Percentiles rank a stretch among this genome's conserved stretches.
phyloP scores from a whole-genome alignment of 2,888 invertebrate genomes.

The Leptogaster cylindrica region DNA sequence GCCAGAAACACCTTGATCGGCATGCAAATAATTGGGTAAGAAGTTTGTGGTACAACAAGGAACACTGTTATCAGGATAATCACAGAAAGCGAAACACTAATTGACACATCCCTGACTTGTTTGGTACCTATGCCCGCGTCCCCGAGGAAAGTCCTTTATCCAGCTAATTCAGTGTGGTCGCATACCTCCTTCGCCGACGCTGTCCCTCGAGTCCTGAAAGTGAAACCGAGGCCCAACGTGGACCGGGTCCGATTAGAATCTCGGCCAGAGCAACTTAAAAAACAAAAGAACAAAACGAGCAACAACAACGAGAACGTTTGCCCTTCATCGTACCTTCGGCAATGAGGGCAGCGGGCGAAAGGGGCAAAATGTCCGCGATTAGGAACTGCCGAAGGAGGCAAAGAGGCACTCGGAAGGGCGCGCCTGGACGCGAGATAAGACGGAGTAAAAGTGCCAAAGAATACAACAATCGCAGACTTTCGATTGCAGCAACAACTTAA shows the following conservation, averaged over 20 bases:
- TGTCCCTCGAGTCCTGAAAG: constrained; percentile 7
- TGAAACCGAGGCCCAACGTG: constrained; percentile 20
- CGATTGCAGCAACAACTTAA: constrained; percentile 41
- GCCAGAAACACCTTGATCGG: background rate
- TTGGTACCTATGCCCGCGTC: background rate
- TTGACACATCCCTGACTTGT: constrained; percentile 40
- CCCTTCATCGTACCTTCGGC: background rate
- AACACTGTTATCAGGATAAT: background rate
- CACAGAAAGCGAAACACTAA: constrained; percentile 19
- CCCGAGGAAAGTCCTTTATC: constrained; percentile 1
- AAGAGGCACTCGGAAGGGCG: constrained; percentile 6
- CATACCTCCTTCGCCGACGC: background rate
- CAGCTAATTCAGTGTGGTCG: background rate
- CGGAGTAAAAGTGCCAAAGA: constrained; percentile 34
- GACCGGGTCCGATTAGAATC: constrained; percentile 31
- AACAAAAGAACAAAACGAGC: constrained; percentile 24
- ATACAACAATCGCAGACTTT: constrained; percentile 29
- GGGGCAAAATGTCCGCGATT: background rate
- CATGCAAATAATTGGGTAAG: background rate
- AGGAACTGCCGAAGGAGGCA: background rate
- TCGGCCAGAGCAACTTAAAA: constrained; percentile 33
- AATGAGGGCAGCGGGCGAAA: too few species aligned
- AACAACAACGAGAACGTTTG: constrained; percentile 5
- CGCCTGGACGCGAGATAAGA: constrained; percentile 23
- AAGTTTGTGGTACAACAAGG: background rate